phyloP scores from a whole-genome alignment of 2,888 invertebrate species.

The Ommatoiulus sabulosus region DNA sequence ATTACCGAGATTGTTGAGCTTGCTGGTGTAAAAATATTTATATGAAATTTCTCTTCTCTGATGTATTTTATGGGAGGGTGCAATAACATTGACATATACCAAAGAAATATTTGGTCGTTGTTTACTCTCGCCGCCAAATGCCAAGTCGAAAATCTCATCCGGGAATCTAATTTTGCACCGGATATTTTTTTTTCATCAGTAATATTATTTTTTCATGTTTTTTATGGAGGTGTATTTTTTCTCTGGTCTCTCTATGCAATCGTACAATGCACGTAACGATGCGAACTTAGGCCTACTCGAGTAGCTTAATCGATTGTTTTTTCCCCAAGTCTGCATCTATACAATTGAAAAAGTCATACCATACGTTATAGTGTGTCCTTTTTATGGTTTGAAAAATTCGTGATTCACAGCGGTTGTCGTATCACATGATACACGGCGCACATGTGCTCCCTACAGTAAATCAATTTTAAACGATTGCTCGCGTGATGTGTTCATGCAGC shows the following conservation, averaged over 20 bases:
- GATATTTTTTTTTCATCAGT: background rate
- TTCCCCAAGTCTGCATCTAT: background rate
- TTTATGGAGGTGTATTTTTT: background rate
- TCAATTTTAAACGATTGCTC: slow-evolving; percentile 9
- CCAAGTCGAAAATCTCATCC: background rate
- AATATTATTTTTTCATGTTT: background rate
- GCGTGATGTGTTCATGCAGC: slow-evolving; percentile 2
- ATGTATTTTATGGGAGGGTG: background rate
- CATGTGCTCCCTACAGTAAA: background rate
- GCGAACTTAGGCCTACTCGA: background rate
- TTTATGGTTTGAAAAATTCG: background rate
- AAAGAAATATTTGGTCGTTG: background rate
- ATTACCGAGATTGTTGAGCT: background rate
- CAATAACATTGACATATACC: background rate
- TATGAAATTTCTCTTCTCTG: background rate
- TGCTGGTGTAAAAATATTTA: background rate
- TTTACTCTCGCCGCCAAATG: background rate
- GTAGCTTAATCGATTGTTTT: background rate
- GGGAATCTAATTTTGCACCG: background rate
- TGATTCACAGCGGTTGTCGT: background rate
- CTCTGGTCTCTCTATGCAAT: background rate
- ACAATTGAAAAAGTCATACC: background rate
- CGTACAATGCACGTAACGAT: background rate
- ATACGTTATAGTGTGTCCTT: background rate
- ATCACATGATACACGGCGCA: background rate